phyloP scores from a whole-genome alignment of 2,113 vertebrate genomes.

The Chrysemys picta region DNA sequence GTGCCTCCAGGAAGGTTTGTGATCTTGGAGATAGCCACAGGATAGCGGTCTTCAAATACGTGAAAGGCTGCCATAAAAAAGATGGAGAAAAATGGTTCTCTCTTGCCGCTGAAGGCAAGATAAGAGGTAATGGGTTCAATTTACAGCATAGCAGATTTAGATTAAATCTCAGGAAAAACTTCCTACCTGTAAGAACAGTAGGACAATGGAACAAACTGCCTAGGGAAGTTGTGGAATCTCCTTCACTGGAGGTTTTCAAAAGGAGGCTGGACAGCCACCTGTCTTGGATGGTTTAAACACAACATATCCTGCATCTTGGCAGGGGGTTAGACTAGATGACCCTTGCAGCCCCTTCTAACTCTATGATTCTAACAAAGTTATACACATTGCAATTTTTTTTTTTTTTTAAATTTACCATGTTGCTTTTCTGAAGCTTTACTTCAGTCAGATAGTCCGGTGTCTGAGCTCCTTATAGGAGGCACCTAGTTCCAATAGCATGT shows the following conservation, averaged over 20 bases:
- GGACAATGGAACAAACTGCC: not conserved
- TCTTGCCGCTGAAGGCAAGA: no score
- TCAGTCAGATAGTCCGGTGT: rapidly evolving
- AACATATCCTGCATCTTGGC: not conserved
- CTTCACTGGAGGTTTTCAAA: not conserved
- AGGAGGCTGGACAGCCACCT: not conserved
- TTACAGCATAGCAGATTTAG: no score
- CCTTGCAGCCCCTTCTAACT: not conserved
- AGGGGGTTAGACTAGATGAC: not conserved
- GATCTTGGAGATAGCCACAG: not conserved
- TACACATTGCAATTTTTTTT: no score
- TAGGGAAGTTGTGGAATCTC: no score
- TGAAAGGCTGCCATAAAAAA: no score
- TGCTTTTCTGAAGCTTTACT: not conserved
- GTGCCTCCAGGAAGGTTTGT: not conserved
- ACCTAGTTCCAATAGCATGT: rapidly evolving
- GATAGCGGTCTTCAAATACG: not conserved
- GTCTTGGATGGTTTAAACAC: not conserved
- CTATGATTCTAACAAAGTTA: not conserved
- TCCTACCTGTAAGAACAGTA: no score
- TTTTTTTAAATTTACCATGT: no score
- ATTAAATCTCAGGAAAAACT: not conserved
- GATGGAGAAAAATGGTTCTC: no score
- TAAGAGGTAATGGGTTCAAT: no score
- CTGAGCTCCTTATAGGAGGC: not conserved